A percentile compares a stretch with the other conserved stretches of the same genome.
These are phyloP conservation scores for Xylota segnis DNA, from an alignment of 2,888 invertebrate species.

Conservation along the genomic window DNA sequence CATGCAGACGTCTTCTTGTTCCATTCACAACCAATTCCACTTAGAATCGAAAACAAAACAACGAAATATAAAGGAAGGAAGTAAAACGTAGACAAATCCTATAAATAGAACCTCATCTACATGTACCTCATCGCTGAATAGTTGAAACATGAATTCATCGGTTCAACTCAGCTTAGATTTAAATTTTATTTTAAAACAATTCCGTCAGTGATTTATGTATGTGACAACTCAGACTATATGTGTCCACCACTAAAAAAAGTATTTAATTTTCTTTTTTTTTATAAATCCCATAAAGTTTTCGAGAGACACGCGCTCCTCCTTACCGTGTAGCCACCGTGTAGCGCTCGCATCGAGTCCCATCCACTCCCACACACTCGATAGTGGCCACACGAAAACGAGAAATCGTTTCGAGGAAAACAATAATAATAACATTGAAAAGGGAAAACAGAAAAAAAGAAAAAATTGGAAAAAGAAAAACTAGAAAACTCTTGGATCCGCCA, in stretches of 20 bases:
- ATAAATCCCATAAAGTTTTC: conserved; percentile 40
- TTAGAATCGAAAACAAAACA: background rate
- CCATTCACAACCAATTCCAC: background rate
- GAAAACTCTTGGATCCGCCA: conserved; percentile 61
- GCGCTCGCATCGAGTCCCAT: conserved; percentile 44
- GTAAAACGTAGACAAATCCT: conserved; percentile 7
- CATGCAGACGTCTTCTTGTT: background rate
- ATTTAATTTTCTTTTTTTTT: conserved; percentile 15
- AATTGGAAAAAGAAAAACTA: conserved; percentile 28
- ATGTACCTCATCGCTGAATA: conserved; percentile 17
- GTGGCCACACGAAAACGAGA: conserved; percentile 29
- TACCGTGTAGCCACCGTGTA: conserved; percentile 68
- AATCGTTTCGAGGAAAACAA: conserved; percentile 59
- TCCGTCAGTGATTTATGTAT: conserved; percentile 25
- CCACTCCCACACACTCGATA: conserved; percentile 60
- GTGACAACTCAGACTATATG: conserved; percentile 46
- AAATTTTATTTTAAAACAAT: conserved; percentile 38
- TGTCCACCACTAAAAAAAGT: conserved; percentile 29
- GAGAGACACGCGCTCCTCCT: conserved; percentile 54
- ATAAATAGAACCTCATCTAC: conserved; percentile 30
- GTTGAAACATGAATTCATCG: conserved; percentile 30
- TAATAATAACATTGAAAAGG: conserved; percentile 75
- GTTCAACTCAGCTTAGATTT: conserved; percentile 33
- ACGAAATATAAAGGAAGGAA: conserved; percentile 22
- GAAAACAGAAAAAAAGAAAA: conserved; percentile 46